phyloP scores from a whole-genome alignment of 1,140 invertebrate genomes.

The Cyclina sinensis region DNA sequence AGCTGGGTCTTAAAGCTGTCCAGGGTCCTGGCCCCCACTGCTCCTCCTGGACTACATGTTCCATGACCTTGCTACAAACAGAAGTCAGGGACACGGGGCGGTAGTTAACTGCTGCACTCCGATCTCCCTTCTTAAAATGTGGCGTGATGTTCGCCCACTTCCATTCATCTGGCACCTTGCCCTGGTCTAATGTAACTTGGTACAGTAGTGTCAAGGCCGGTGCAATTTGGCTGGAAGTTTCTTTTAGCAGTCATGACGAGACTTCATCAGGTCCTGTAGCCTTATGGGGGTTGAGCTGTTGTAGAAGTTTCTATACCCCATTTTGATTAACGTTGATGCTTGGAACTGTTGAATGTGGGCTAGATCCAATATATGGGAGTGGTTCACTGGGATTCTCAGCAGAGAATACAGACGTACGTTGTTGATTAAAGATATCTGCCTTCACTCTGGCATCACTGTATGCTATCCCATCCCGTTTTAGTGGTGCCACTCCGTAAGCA shows the following conservation, averaged over 20 bases:
- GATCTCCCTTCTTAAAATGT: no score
- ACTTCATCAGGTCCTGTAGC: constrained; percentile 10
- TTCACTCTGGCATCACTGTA: not conserved
- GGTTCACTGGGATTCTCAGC: not conserved
- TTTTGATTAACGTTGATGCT: not conserved
- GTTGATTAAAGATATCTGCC: not conserved
- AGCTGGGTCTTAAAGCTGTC: no score
- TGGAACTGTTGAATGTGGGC: not conserved
- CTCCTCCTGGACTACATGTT: no score
- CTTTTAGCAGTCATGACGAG: not conserved
- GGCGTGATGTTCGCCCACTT: no score
- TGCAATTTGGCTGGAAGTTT: not conserved
- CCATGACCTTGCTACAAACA: no score
- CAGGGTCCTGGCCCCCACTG: no score
- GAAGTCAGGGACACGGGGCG: no score
- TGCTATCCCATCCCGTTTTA: not conserved
- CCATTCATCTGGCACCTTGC: not conserved
- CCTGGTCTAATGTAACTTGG: constrained; percentile 4
- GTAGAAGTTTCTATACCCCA: constrained; percentile 23
- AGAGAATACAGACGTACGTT: not conserved
- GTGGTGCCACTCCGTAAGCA: not conserved
- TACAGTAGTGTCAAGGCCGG: not conserved
- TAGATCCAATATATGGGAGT: not conserved
- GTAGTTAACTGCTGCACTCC: no score
- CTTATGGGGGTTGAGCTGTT: constrained; percentile 1